Evolutionary conservation across 2,888 invertebrate genomes (phyloP), one percentile per base, ranked within the genome.

Genomic region (Portevinia maculata): DNA sequence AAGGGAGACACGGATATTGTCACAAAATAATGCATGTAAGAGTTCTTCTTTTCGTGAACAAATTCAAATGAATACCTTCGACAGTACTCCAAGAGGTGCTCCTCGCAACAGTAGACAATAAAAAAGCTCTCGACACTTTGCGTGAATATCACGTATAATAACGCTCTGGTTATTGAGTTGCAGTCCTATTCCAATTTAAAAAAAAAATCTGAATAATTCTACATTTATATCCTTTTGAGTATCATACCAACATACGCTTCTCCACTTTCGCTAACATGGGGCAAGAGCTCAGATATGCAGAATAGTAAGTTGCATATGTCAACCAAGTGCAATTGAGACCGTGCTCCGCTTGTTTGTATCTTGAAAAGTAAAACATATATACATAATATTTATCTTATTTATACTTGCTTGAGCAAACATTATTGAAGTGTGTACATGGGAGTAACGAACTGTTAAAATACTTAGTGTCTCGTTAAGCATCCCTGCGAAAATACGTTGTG

Each of bases 401-500:
- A 53, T 19, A 17, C 24, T 21, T 39, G 21, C 11, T 28, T 28
- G 24, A 15, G 59, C 64, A 24, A 13, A 52, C n/a, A 67, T 32
- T 19, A 19, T 50, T 48, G 39, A 53, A 65, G 34, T 53, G 7
- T 85, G 88, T 90, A 95, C 95, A 91, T 96, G 95, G 39, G 95
- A 94, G 89, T 96, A 96, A 84, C 96, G 93, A 1, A 95, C 94
- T 1, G 95, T 94, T 41, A 96, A 90, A 86, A 97, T 96, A 0
- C 95, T 95, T 7, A 97, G 91, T 0, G 96, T 96, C 90, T 97
- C 96, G 87, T 96, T 96, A 0, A 97, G 91, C 94, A 96, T 96
- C 3, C 96, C 96, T 1, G 95, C 94, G 86, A 96, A 95, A 59
- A 97, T 94, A 85, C 96, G 92, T 87, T 96, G 96, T 0, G 96